Conservation (phyloP, 2,797 vertebrate species). For the Chrysocyon brachyurus region DNA sequence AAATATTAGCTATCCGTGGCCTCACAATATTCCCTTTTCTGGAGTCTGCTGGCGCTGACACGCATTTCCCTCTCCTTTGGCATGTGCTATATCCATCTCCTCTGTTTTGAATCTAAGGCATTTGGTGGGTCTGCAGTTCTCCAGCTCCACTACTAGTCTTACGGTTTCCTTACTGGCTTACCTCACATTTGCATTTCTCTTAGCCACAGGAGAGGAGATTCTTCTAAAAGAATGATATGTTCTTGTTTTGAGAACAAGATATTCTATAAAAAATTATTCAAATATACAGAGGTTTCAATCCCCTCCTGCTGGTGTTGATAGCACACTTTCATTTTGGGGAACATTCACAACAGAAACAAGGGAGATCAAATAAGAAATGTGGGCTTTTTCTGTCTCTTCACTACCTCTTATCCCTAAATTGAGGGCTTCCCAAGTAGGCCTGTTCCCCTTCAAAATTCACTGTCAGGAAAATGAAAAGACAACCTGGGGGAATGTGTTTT, state of each 20-base stretch:
- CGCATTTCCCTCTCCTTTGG: neutral
- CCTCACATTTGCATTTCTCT: neutral
- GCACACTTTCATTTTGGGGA: neutral
- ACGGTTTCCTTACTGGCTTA: neutral
- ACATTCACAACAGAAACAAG: neutral
- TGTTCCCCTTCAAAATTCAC: neutral
- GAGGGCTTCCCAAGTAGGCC: neutral
- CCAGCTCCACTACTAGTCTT: neutral
- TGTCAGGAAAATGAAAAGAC: conserved; percentile 4
- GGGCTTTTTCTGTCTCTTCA: neutral
- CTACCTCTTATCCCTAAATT: neutral
- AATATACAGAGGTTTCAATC: neutral
- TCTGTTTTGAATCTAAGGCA: neutral
- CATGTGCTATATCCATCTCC: neutral
- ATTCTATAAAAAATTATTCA: neutral
- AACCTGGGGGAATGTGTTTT: neutral
- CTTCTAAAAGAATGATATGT: neutral
- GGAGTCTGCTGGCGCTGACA: neutral
- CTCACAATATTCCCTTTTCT: neutral
- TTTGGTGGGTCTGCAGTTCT: neutral
- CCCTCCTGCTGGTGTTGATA: neutral
- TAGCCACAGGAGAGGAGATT: neutral
- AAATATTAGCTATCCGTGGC: neutral
- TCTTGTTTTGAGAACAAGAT: neutral
- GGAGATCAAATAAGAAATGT: neutral